Evolutionary conservation across 37 sponge, comb jelly and placozoan genomes (phyloP).

Genomic region (Chondrosia reniformis): DNA sequence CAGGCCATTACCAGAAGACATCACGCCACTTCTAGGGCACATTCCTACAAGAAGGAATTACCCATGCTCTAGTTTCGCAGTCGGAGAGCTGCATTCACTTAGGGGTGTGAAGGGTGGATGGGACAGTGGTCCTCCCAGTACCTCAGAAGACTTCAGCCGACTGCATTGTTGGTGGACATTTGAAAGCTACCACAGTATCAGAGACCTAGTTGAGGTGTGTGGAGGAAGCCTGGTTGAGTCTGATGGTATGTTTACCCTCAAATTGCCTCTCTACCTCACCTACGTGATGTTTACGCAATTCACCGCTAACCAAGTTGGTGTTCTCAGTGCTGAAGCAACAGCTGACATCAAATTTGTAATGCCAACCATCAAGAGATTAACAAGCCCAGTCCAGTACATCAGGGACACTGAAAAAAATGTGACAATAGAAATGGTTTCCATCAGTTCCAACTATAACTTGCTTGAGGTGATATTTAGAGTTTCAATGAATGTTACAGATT

Average conservation of each 20-base stretch:
- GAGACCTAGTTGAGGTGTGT: conserved; percentile 4
- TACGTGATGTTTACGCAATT: not conserved
- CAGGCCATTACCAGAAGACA: not conserved
- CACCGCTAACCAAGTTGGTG: not conserved
- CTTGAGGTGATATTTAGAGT: not conserved
- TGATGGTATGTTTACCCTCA: not conserved
- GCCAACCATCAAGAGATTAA: not conserved
- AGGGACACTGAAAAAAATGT: not conserved
- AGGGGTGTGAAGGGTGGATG: not conserved
- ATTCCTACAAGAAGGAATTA: not conserved
- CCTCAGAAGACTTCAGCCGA: not conserved
- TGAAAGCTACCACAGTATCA: not conserved
- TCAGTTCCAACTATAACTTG: not conserved
- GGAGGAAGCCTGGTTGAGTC: not conserved
- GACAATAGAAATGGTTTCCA: not conserved
- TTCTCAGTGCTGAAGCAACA: not conserved
- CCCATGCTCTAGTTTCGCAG: conserved; percentile 11
- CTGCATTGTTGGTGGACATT: conserved; percentile 6
- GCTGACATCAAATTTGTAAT: not conserved
- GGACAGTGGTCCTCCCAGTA: not conserved
- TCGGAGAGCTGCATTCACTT: not conserved
- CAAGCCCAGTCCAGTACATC: not conserved
- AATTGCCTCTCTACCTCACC: not conserved
- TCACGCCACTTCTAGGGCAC: conserved; percentile 11
- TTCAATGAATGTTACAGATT: not conserved